Evolutionary conservation across 2,113 vertebrate species (phyloP), one percentile per base, ranked within the genome.

Genomic region (Oceanites oceanicus): DNA sequence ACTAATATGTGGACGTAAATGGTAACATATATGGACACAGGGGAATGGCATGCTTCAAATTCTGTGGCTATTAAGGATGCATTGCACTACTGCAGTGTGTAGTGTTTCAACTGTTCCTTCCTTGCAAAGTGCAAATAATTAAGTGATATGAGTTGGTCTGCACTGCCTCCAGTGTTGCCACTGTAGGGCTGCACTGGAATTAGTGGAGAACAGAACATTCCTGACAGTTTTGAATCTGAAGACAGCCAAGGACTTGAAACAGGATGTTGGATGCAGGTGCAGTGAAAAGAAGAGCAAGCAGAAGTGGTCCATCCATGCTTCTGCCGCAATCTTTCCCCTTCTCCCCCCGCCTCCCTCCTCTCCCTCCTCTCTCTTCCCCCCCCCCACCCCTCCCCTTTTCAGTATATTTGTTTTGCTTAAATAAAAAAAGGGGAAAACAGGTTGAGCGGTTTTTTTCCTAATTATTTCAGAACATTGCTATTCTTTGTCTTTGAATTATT

Each of bases 81-180:
- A 20, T 59, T 86, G 56, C 79, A 55, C n/a, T 47, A 2, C 68
- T 88, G 55, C 56, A 75, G 38, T 4, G 18, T 38, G n/a, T 34
- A 26, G 52, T 20, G 47, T 72, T 93, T 73, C 49, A 78, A 3
- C 72, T 26, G 40, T 6, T 17, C 47, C 27, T 78, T 68, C 30
- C 70, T 90, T 74, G 61, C 79, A 49, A 40, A 86, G n/a, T 61
- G 32, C 50, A 84, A 4, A 7, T 75, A 61, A 58, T 61, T 32
- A 26, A 80, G 42, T 40, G 50, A 7, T 45, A 18, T 17, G 42
- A 81, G 27, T 58, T 21, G 10, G 50, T 90, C 88, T 96, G 85
- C 71, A 94, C 76, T 87, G 91, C 94, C 86, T 89, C 84, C 89
- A 92, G 62, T 72, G 87, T 88, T 85, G 27, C 66, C 27, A 40